phyloP scores from a whole-genome alignment of 2,113 vertebrate species.

The Nanorana parkeri region DNA sequence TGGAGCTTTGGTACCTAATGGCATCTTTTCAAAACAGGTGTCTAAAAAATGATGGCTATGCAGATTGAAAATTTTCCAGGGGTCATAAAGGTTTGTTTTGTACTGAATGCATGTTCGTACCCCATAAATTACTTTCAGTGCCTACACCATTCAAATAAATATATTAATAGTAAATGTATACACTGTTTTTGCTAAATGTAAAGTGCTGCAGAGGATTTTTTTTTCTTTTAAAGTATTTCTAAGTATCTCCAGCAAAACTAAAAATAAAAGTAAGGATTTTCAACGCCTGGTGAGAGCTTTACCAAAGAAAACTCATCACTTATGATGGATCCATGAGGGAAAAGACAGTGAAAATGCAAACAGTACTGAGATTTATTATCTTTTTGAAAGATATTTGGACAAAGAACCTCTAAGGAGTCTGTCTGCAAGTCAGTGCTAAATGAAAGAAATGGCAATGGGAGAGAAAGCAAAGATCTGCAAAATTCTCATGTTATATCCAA shows the following conservation, averaged over 20 bases:
- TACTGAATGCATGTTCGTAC: neutral
- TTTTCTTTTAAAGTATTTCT: neutral
- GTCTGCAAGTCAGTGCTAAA: slow-evolving; percentile 24
- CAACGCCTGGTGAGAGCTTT: slow-evolving; percentile 43
- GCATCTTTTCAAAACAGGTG: slow-evolving; percentile 14
- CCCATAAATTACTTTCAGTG: neutral
- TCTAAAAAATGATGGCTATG: neutral
- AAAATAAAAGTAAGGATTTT: slow-evolving; percentile 20
- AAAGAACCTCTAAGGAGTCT: slow-evolving; percentile 38
- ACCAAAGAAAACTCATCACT: slow-evolving; percentile 44
- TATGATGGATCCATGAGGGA: slow-evolving; percentile 1
- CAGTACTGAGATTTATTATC: slow-evolving; percentile 47
- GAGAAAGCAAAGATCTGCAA: too few relatives aligned
- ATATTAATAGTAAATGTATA: too few relatives aligned
- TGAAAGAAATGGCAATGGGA: too few relatives aligned
- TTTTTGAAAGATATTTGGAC: slow-evolving; percentile 50
- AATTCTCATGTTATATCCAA: slow-evolving; percentile 23
- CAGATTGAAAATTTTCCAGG: neutral
- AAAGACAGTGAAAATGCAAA: slow-evolving; percentile 51
- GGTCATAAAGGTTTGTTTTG: neutral
- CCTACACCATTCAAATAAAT: too few relatives aligned
- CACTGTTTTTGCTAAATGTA: too few relatives aligned
- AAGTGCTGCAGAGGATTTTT: too few relatives aligned
- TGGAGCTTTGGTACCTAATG: too few relatives aligned
- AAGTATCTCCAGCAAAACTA: too few relatives aligned